phyloP scores from a whole-genome alignment of 2,113 vertebrate species.

The Acrocephalus arundinaceus region DNA sequence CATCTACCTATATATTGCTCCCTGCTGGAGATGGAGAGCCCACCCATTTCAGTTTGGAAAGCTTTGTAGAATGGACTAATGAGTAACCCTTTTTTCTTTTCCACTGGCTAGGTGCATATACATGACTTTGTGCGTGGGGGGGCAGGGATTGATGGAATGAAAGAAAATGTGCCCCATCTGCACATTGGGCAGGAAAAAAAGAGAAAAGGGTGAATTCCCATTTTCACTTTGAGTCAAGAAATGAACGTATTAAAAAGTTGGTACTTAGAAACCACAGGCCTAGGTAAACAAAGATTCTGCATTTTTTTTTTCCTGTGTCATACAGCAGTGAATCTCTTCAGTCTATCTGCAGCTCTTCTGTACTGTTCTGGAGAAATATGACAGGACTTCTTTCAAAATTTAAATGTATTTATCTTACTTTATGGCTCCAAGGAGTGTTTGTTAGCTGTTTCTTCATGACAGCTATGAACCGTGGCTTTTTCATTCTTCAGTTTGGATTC shows the following conservation, averaged over 20 bases:
- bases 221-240: slow-evolving; percentile 86
- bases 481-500: not conserved
- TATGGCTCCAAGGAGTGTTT: not conserved
- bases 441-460: not conserved
- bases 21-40: slow-evolving; percentile 85
- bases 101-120: slow-evolving; percentile 86
- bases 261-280: slow-evolving; percentile 52
- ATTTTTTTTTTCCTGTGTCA: slow-evolving; percentile 57
- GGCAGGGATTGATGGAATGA: slow-evolving; percentile 81
- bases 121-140: slow-evolving; percentile 77
- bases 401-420: not conserved
- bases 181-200: slow-evolving; percentile 88
- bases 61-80: slow-evolving; percentile 87
- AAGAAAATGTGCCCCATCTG: slow-evolving; percentile 80
- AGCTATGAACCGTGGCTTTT: not conserved
- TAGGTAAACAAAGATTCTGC: slow-evolving; percentile 74
- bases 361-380: slow-evolving; percentile 47
- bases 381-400: not conserved
- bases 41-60: slow-evolving; percentile 91
- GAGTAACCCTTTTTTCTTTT: slow-evolving; percentile 98
- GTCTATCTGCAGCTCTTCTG: slow-evolving; percentile 67
- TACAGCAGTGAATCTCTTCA: slow-evolving; percentile 58
- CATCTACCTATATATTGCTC: slow-evolving; percentile 92
- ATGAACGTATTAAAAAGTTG: slow-evolving; percentile 52
- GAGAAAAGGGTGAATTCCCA: slow-evolving; percentile 89